phyloP scores from a whole-genome alignment of 2,888 invertebrate genomes.

The Phyllotreta cruciferae region DNA sequence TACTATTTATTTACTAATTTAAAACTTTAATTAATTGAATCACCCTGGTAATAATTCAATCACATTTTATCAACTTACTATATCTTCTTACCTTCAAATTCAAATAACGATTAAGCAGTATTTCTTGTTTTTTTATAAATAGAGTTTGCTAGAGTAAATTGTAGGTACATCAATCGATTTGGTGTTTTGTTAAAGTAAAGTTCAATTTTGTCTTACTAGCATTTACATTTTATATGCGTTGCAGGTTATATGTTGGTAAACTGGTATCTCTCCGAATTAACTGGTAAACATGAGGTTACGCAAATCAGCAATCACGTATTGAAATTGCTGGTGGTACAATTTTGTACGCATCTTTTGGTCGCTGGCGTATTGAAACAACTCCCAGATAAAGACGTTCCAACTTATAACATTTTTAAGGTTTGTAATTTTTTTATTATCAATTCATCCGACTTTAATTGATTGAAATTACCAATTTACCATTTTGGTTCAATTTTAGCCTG shows the following conservation, averaged over 20 bases:
- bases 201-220: background rate
- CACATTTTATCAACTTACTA: no score
- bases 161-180: background rate
- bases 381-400: constrained; percentile 74
- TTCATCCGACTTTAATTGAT: background rate
- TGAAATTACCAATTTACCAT: background rate
- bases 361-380: constrained; percentile 86
- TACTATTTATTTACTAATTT: no score
- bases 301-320: constrained; percentile 75
- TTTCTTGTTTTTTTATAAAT: no score
- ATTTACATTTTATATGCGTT: constrained; percentile 6
- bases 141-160: no score
- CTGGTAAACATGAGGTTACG: constrained; percentile 72
- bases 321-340: constrained; percentile 78
- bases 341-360: constrained; percentile 85
- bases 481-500: constrained; percentile 70
- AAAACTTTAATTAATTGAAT: no score
- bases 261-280: constrained; percentile 83
- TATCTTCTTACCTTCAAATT: no score
- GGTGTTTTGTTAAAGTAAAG: background rate
- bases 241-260: constrained; percentile 91
- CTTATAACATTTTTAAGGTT: constrained; percentile 76
- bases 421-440: constrained; percentile 40
- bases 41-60: no score
- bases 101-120: no score